Evolutionary conservation across 2,888 invertebrate genomes (phyloP), one percentile per base, ranked within the genome.

Genomic region (Sepioteuthis lessoniana): DNA sequence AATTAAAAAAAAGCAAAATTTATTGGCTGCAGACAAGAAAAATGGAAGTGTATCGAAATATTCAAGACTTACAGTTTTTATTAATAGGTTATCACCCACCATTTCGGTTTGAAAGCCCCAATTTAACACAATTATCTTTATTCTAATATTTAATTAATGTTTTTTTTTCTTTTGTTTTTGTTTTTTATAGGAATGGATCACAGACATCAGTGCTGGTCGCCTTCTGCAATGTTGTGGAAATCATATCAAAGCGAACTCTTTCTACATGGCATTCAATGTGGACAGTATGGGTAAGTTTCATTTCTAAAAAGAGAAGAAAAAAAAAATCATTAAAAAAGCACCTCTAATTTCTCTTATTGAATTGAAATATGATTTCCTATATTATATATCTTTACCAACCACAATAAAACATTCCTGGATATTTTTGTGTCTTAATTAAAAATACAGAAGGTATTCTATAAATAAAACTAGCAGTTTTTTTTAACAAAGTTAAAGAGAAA

Each of bases 191-290:
- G 98, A 98, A 95, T 97, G 97, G 96, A 98, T 98, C 95, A 98
- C 98, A 95, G 99, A 99, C 97, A 98, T 99, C 96, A 98, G 98
- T 96, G 98, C 99, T 94, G 99, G 99, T 50, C 99, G 98, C 60
- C 98, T 99, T 47, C 95, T 95, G 97, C 98, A 99, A 97, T 99
- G 99, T 37, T 99, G 98, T 97, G 99, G 99, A 94, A 99, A 99
- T 97, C 99, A 99, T 97, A 99, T 99, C 96, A 98, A 99, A 96
- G 98, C 99, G 46, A 99, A 99, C 19, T 98, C 98, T 35, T 98
- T 98, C 25, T 99, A 99, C 97, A 98, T 99, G 98, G 99, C 99
- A 35, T 99, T 99, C 97, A 99, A 99, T 97, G 98, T 99, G 98
- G 99, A 99, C 97, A 98, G 98, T 97, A 98, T 98, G 96, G 98